These are phyloP conservation scores for Jordanella pulchra DNA, from an alignment of 2,797 vertebrate species.

Conservation along the genomic window DNA sequence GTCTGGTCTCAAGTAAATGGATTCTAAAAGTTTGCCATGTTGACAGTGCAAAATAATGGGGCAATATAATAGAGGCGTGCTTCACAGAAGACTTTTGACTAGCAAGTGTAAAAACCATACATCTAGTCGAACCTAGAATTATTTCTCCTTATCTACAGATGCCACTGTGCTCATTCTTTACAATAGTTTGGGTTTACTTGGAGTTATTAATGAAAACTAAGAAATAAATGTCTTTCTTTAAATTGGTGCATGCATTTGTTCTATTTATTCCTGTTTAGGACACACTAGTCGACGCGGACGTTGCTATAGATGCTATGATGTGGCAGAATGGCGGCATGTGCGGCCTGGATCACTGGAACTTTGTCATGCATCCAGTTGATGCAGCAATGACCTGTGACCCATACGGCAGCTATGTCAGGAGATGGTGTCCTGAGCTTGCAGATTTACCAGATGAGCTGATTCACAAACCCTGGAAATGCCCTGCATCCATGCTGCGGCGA, in stretches of 20 bases:
- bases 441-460: slow-evolving; percentile 75
- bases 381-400: slow-evolving; percentile 81
- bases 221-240: too few relatives aligned
- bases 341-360: slow-evolving; percentile 82
- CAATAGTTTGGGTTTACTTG: too few relatives aligned
- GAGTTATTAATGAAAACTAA: too few relatives aligned
- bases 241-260: too few relatives aligned
- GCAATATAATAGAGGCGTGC: too few relatives aligned
- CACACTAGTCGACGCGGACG: slow-evolving; percentile 79
- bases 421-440: slow-evolving; percentile 79
- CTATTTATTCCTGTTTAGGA: slow-evolving; percentile 59
- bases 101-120: neutral
- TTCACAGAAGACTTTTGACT: neutral
- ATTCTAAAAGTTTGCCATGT: too few relatives aligned
- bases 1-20: too few relatives aligned
- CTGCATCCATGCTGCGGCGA: slow-evolving; percentile 68
- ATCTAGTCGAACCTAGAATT: neutral
- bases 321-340: slow-evolving; percentile 84
- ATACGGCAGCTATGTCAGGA: slow-evolving; percentile 65
- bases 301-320: slow-evolving; percentile 82
- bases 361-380: slow-evolving; percentile 80
- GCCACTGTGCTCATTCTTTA: too few relatives aligned
- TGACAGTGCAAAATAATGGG: too few relatives aligned
- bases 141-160: too few relatives aligned
- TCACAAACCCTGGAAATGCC: slow-evolving; percentile 80